Percentiles rank a stretch among this genome's conserved stretches.
These are phyloP conservation scores for Megatriorchis doriae DNA, from an alignment of 2,113 vertebrate species.

Conservation along the genomic window DNA sequence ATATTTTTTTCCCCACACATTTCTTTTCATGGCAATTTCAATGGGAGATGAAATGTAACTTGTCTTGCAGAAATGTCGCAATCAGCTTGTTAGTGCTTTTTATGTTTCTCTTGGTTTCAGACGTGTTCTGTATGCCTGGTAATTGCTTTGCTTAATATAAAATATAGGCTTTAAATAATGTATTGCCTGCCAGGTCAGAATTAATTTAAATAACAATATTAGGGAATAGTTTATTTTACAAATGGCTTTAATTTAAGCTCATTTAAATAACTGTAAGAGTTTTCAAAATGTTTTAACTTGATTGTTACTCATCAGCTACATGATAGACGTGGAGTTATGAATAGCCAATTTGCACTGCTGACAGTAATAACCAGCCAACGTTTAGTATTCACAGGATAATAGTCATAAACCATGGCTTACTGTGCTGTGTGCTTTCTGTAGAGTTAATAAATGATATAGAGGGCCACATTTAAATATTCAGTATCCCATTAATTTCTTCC, in stretches of 20 bases:
- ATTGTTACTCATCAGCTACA: constrained; percentile 58
- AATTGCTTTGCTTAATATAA: constrained; percentile 55
- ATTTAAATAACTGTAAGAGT: constrained; percentile 46
- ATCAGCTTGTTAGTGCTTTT: constrained; percentile 63
- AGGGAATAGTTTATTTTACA: constrained; percentile 60
- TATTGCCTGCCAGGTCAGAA: constrained; percentile 62
- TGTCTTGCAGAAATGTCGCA: constrained; percentile 29
- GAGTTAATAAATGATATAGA: constrained; percentile 69
- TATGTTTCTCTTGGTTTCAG: constrained; percentile 59
- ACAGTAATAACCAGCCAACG: constrained; percentile 41
- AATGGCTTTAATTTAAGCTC: constrained; percentile 64
- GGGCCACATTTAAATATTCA: constrained; percentile 63
- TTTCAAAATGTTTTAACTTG: constrained; percentile 57
- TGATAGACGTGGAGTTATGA: constrained; percentile 51
- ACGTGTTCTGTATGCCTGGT: constrained; percentile 46
- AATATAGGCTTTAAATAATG: constrained; percentile 64
- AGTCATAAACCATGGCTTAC: constrained; percentile 63
- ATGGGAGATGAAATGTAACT: constrained; percentile 44
- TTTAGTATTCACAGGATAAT: constrained; percentile 56
- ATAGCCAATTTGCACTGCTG: constrained; percentile 49
- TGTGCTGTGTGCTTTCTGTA: constrained; percentile 64
- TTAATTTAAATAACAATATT: constrained; percentile 67
- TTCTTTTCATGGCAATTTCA: constrained; percentile 47
- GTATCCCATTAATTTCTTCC: constrained; percentile 66
- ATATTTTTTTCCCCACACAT: not conserved